These are phyloP conservation scores for Acipenser transmontanus DNA, from an alignment of 2,797 vertebrate species.

Conservation along the genomic window DNA sequence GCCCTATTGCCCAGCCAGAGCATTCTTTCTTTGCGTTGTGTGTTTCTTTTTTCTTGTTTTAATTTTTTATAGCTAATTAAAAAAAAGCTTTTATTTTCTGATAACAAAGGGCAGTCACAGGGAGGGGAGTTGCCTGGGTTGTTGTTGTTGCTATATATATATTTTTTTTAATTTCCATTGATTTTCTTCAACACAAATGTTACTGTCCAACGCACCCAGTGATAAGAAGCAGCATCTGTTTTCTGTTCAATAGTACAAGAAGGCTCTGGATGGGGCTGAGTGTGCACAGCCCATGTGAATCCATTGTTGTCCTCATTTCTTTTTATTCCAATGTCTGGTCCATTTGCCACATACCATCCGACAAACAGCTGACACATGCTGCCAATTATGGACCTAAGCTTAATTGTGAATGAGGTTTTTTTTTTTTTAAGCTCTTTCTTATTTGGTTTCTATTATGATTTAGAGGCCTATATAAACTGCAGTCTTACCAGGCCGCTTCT, in stretches of 20 bases:
- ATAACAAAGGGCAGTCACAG: no score
- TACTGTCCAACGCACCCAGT: slow-evolving; percentile 71
- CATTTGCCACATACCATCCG: slow-evolving; percentile 67
- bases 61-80: no score
- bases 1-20: no score
- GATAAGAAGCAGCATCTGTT: slow-evolving; percentile 93
- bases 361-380: slow-evolving; percentile 73
- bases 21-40: no score
- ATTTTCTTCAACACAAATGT: slow-evolving; percentile 68
- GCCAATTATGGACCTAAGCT: slow-evolving; percentile 50
- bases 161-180: slow-evolving; percentile 51
- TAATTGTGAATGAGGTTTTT: slow-evolving; percentile 51
- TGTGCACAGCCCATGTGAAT: slow-evolving; percentile 54
- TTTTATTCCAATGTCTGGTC: slow-evolving; percentile 63
- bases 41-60: no score
- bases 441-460: slow-evolving; percentile 41
- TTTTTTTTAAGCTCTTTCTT: slow-evolving; percentile 34
- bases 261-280: slow-evolving; percentile 66
- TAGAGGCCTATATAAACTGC: slow-evolving; percentile 30
- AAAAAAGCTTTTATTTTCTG: no score
- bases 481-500: slow-evolving; percentile 24
- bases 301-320: slow-evolving; percentile 62
- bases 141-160: slow-evolving; percentile 4
- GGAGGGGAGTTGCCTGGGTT: not conserved
- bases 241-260: slow-evolving; percentile 73